Base-by-base conservation (phyloP, 2,797 vertebrate species). In the Aselliscus stoliczkanus region DNA sequence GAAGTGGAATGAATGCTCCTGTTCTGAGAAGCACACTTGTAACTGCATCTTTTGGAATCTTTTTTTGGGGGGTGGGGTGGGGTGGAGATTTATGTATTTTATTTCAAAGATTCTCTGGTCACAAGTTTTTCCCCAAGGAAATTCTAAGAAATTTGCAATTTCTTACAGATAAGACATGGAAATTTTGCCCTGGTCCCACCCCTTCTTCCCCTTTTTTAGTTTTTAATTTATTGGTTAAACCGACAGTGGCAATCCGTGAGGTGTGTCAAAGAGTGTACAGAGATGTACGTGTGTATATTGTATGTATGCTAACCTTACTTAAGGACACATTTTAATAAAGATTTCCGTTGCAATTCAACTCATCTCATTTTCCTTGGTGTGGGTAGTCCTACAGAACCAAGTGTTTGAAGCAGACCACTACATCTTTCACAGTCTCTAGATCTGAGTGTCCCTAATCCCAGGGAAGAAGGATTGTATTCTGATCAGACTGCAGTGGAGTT, bases 171-270 rank as follows among this genome's bases (percentile, higher is more conserved):
- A 76, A 88, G 85, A 97, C 76, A 47, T 75, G 77, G 34, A 65
- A 94, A 37, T 87, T 95, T 97, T 96, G 1, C 50, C 95, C 76
- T 96, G 89, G 96, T 95, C 96, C 97, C 88, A 81, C 27, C 54
- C 88, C 47, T 29, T 11, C 13, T 4, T 25, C 5, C 44, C 21
- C 73, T 69, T 96, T 97, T 97, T 95, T 96, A 97, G 96, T 97
- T 97, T 97, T 98, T 98, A 98, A 99, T 98, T 99, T 99, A 99
- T 98, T 99, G 98, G 97, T 98, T 98, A 98, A 97, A 98, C 97
- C 92, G 93, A 97, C 97, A 92, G 93, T 97, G 97, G 97, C 95
- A 75, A 98, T 98, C 98, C 62, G 97, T 98, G 98, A 98, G 98
- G 96, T 98, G 97, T 97, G 98, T 98, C 98, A 98, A 98, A 98